A percentile compares a stretch with the other conserved stretches of the same genome.
Evolutionary conservation across 2,113 vertebrate genomes (phyloP).

Genomic region (Rhipidura dahli): DNA sequence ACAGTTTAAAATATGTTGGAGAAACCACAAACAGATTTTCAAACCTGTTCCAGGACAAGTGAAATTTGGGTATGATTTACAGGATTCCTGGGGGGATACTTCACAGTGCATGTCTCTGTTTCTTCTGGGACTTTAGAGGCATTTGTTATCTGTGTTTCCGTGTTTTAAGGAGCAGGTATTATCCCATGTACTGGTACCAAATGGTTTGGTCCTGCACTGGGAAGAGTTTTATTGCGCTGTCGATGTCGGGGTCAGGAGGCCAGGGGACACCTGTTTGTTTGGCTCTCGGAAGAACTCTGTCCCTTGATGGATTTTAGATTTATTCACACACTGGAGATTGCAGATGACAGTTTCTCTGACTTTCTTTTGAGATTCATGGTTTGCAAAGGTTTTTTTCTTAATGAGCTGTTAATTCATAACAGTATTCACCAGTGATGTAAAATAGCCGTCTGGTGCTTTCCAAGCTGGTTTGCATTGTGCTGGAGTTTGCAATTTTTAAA

Average conservation of each 20-base stretch:
- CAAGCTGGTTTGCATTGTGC: constrained; percentile 18
- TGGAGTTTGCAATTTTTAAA: not conserved
- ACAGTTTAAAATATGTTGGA: not conserved
- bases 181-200: not conserved
- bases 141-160: constrained; percentile 42
- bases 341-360: constrained; percentile 38
- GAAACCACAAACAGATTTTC: constrained; percentile 68
- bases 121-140: constrained; percentile 34
- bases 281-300: not conserved
- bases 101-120: constrained; percentile 26
- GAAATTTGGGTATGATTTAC: constrained; percentile 59
- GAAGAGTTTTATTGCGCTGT: constrained; percentile 29
- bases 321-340: constrained; percentile 56
- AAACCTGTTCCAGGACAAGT: constrained; percentile 55
- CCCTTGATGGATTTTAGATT: constrained; percentile 56
- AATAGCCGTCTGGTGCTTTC: constrained; percentile 36
- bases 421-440: constrained; percentile 48
- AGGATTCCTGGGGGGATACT: constrained; percentile 49
- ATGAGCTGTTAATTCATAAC: constrained; percentile 68
- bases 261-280: constrained; percentile 61
- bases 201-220: not conserved
- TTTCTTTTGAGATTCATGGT: constrained; percentile 52
- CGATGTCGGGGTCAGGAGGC: constrained; percentile 56
- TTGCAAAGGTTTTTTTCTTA: constrained; percentile 56
- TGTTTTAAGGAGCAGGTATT: constrained; percentile 39